phyloP scores from a whole-genome alignment of 2,888 invertebrate genomes.

The Cantharis lateralis region DNA sequence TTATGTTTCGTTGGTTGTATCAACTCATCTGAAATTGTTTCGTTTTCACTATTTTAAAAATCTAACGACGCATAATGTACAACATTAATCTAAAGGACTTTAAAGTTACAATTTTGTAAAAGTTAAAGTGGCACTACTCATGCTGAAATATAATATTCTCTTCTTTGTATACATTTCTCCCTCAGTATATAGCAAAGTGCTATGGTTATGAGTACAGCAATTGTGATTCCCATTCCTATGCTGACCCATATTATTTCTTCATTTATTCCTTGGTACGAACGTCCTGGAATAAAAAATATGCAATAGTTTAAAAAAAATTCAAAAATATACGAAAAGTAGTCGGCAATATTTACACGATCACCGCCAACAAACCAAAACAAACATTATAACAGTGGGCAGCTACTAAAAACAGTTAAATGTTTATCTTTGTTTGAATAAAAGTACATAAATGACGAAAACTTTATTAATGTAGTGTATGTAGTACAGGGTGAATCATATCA shows the following conservation, averaged over 20 bases:
- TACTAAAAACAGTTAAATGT: neutral
- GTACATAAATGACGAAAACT: too few species aligned
- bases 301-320: neutral
- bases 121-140: conserved; percentile 55
- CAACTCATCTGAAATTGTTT: neutral
- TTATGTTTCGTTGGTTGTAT: neutral
- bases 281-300: conserved; percentile 62
- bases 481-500: too few species aligned
- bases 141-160: conserved; percentile 74
- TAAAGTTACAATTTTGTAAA: neutral
- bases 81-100: neutral
- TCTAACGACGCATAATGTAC: neutral
- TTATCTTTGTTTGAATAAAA: neutral
- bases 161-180: conserved; percentile 78
- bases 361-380: neutral
- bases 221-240: conserved; percentile 84
- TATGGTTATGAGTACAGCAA: conserved; percentile 78
- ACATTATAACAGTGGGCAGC: neutral
- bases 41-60: neutral
- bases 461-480: too few species aligned
- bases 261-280: conserved; percentile 82
- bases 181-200: conserved; percentile 81
- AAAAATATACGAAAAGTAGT: neutral
- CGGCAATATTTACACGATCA: neutral
- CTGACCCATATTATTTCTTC: conserved; percentile 90